Evolutionary conservation across 1,140 invertebrate genomes (phyloP).

Genomic region (Trissolcus basalis): DNA sequence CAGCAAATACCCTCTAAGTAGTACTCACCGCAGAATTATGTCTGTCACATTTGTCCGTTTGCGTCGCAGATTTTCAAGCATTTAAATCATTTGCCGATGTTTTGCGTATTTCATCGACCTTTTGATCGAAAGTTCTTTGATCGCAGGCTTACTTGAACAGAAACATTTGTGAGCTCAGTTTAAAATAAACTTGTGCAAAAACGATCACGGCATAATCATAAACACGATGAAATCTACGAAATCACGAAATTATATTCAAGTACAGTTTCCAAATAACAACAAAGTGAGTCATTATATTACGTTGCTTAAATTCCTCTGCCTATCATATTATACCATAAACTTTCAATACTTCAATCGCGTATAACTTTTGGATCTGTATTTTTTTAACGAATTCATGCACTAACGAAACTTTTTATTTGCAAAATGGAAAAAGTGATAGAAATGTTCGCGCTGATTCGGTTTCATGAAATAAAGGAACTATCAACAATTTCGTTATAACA

Average conservation of each 20-base stretch:
- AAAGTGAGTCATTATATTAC: no score
- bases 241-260: not conserved
- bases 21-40: conserved; percentile 71
- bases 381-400: conserved; percentile 32
- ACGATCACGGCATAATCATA: not conserved
- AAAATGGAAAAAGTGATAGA: not conserved
- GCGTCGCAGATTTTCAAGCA: conserved; percentile 69
- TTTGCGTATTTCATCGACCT: conserved; percentile 17
- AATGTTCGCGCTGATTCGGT: conserved; percentile 25
- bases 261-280: no score
- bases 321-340: not conserved
- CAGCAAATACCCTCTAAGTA: conserved; percentile 62
- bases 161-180: conserved; percentile 7
- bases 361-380: conserved; percentile 24
- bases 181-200: not conserved
- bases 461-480: conserved; percentile 29
- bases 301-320: no score
- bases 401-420: conserved; percentile 30
- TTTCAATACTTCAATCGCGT: conserved; percentile 15
- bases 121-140: conserved; percentile 49
- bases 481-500: conserved; percentile 22
- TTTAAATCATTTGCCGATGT: conserved; percentile 55
- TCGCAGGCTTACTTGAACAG: conserved; percentile 57
- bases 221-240: no score
- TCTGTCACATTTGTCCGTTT: conserved; percentile 72